Base-by-base conservation (phyloP, 2,888 invertebrate species). In the Volucella inanis region DNA sequence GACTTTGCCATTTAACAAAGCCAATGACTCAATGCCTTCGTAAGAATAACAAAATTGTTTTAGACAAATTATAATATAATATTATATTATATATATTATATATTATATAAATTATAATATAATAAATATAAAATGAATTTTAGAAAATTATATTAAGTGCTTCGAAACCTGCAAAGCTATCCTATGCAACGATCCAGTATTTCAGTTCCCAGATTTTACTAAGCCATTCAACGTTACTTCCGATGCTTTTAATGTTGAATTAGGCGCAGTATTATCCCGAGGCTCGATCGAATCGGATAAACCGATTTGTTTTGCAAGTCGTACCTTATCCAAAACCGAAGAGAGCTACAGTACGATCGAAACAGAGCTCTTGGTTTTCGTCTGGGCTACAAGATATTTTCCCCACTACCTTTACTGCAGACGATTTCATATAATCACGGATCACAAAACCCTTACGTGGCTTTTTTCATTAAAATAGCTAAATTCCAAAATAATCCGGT, bases 401-500 rank as follows among this genome's bases (percentile, higher is more conserved):
- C 64, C 65, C 8, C 76, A 59, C 1, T 81, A 68, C 45, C 55
- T 72, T 0, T 76, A 57, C 4, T 50, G 67, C 10, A 52, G 47
- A 31, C 62, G 57, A 54, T 74, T 83, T 54, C n/a, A 15, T n/a
- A 83, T 83, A n/a, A 52, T 74, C 12, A 74, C 83, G 22, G 77
- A 78, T 41, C 80, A 80, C 52, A 67, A 70, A 50, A 65, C 75
- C 8, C 52, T 22, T 22, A 22, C 18, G 18, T 74, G 64, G 55
- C 18, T 82, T 1, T 61, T 64, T 57, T 65, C 45, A 11, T 50
- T 64, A 12, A 78, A 83, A 55, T 77, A 11, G 87, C 83, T 86
- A 49, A 78, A 55, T 38, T 88, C 9, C 45, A 75, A 59, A 41
- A 88, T 31, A 68, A 88, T 22, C 85, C 87, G 45, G 75, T 50